Evolutionary conservation across 2,113 vertebrate species (phyloP), one percentile per base, ranked within the genome.

Genomic region (Pagrus major): DNA sequence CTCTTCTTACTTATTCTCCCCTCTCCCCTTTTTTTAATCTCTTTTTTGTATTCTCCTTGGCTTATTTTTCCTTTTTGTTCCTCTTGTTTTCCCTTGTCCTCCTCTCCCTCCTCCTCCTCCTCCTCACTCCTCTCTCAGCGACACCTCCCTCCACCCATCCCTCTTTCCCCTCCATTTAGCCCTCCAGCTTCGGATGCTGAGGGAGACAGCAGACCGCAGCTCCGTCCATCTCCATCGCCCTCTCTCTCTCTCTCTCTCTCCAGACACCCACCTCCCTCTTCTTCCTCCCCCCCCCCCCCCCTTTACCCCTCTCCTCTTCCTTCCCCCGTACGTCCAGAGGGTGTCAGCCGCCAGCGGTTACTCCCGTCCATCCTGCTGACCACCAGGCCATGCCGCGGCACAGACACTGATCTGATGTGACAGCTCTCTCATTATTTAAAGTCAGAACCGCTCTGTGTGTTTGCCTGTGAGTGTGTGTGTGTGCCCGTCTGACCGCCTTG

Each of bases 351-450:
- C 64, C 56, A 82, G 89, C 66, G 31, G 86, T 77, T 87, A 27
- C 84, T 89, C 78, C 83, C 64, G 9, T 91, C 86, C 58, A 23
- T 90, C 86, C 77, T 82, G 84, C 87, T 92, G 90, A 93, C 93
- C 92, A 93, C 89, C 90, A 84, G 80, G 86, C 86, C 80, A 77
- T 80, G 71, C 79, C 5, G 64, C 25, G 10, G 72, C 68, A 23
- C 70, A 66, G 88, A 92, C 80, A 59, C 86, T 93, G 82, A 94
- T 93, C 41, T 49, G 79, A 91, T 88, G 92, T 93, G 93, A 91
- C 93, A 92, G 92, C 82, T 85, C 88, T 86, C 92, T 93, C 91
- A 93, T 94, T 93, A 94, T 94, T 91, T 91, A 93, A 92, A 93
- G 90, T 88, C 86, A 85, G 71, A 90, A 71, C 72, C 35, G 33